A percentile compares a stretch with the other conserved stretches of the same genome.
Conservation (phyloP, 2,113 vertebrate species). For the Indicator maculatus region DNA sequence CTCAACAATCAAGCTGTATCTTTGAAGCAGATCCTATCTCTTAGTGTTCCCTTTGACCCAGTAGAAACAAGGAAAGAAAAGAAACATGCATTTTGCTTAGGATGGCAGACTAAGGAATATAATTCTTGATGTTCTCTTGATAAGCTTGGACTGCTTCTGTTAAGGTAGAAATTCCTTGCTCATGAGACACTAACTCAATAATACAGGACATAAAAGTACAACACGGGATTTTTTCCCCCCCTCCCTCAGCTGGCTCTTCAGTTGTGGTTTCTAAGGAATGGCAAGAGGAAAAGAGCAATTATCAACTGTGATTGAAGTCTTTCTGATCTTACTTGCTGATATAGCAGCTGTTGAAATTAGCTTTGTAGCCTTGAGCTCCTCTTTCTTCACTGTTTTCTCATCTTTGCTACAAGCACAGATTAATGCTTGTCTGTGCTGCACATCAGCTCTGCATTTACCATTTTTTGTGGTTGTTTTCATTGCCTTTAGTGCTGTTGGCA, state of each 20-base stretch:
- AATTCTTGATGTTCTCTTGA: background rate
- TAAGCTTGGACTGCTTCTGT: background rate
- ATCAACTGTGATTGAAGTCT: background rate
- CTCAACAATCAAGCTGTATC: background rate
- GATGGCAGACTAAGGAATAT: background rate
- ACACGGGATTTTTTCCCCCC: background rate
- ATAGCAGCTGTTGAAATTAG: background rate
- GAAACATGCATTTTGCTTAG: background rate
- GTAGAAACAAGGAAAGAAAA: background rate
- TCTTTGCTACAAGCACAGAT: background rate
- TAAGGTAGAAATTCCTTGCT: background rate
- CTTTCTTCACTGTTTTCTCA: background rate
- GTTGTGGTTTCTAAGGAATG: background rate
- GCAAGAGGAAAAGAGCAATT: background rate
- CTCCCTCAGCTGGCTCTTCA: background rate
- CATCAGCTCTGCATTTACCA: background rate
- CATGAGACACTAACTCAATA: background rate
- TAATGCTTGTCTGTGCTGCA: background rate
- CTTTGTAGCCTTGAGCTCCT: background rate
- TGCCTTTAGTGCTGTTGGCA: slow-evolving; percentile 5
- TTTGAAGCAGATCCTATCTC: background rate
- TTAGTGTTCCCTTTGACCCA: background rate
- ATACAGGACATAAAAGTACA: background rate
- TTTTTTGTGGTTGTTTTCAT: background rate
- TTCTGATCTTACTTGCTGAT: background rate